These are phyloP conservation scores for Mya arenaria DNA, from an alignment of 1,140 invertebrate genomes.

Conservation along the genomic window DNA sequence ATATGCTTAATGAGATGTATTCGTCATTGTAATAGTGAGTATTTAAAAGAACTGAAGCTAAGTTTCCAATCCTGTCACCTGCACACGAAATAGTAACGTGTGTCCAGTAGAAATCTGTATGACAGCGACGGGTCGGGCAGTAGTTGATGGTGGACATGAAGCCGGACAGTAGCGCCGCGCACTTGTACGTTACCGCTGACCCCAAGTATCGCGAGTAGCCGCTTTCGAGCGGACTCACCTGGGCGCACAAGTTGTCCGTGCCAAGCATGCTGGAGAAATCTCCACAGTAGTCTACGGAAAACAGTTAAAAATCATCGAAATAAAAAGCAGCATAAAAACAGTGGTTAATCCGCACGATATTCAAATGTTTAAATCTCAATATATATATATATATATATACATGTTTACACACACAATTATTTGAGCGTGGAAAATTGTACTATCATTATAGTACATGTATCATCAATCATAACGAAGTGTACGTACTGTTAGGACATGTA, in stretches of 20 bases:
- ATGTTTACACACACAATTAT: too few relatives aligned
- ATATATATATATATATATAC: too few relatives aligned
- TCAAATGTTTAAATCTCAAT: too few relatives aligned
- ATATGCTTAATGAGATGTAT: neutral
- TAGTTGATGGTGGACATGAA: neutral
- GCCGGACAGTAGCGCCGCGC: neutral
- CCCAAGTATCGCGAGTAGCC: neutral
- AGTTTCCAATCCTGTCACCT: neutral
- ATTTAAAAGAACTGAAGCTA: neutral
- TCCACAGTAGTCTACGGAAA: neutral
- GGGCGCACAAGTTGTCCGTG: neutral
- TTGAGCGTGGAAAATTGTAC: too few relatives aligned
- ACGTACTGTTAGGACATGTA: too few relatives aligned
- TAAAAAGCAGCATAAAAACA: too few relatives aligned
- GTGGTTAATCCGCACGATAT: too few relatives aligned
- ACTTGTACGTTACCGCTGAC: neutral
- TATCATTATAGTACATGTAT: too few relatives aligned
- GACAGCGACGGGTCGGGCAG: neutral
- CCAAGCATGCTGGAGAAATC: neutral
- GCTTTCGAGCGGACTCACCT: neutral
- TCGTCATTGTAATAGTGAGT: neutral
- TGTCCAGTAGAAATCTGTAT: neutral
- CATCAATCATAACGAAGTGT: too few relatives aligned
- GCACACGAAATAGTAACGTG: neutral
- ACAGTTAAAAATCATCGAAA: too few relatives aligned